Evolutionary conservation across 2,888 invertebrate genomes (phyloP).

Genomic region (Tachystola acroxantha): DNA sequence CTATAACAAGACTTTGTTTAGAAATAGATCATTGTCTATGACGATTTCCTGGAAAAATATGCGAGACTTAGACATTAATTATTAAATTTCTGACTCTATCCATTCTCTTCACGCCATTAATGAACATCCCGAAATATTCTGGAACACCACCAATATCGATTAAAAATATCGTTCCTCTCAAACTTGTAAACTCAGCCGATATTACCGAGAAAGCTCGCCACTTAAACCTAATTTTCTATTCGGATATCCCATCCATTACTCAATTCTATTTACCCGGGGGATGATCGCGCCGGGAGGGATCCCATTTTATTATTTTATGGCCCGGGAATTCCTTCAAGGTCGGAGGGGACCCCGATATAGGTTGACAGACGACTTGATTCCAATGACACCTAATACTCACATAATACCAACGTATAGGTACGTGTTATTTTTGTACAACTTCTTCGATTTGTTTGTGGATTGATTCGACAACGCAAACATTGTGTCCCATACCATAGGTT

Average conservation of each 20-base stretch:
- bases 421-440: too few relatives aligned
- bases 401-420: not conserved
- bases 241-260: constrained; percentile 13
- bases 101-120: too few relatives aligned
- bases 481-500: too few relatives aligned
- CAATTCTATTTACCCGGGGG: constrained; percentile 12
- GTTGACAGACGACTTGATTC: constrained; percentile 5
- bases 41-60: too few relatives aligned
- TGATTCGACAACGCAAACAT: too few relatives aligned
- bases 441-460: too few relatives aligned
- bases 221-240: constrained; percentile 15
- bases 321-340: constrained; percentile 6
- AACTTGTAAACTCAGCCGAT: not conserved
- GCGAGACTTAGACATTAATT: too few relatives aligned
- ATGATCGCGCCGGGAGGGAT: constrained; percentile 6
- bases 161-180: constrained; percentile 1
- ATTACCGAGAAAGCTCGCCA: constrained; percentile 6
- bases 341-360: constrained; percentile 1
- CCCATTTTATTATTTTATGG: constrained; percentile 13
- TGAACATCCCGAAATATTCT: too few relatives aligned
- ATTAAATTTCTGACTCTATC: too few relatives aligned
- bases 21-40: too few relatives aligned
- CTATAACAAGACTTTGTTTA: too few relatives aligned
- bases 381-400: not conserved
- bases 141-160: too few relatives aligned